These are phyloP conservation scores for Dysmachus trigonus DNA, from an alignment of 2,888 invertebrate species.

Conservation along the genomic window DNA sequence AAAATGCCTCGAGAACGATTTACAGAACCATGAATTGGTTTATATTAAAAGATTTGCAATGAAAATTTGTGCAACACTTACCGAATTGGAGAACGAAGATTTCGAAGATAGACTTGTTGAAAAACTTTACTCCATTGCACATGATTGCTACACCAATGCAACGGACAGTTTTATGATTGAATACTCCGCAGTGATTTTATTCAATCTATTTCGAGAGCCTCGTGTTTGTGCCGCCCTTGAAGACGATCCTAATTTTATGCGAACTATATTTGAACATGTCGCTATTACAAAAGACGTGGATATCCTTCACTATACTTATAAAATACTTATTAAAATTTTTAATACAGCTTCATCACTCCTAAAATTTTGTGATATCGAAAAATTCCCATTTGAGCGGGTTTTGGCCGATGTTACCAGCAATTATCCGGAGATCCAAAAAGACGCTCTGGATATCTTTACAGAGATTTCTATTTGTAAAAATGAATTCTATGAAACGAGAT, in stretches of 20 bases:
- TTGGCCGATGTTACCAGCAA: slow-evolving; percentile 3
- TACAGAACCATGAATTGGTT: slow-evolving; percentile 20
- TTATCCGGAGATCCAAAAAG: slow-evolving; percentile 18
- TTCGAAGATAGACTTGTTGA: background rate
- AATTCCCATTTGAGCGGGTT: slow-evolving; percentile 42
- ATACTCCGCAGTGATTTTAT: slow-evolving; percentile 37
- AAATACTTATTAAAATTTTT: slow-evolving; percentile 37
- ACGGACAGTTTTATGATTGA: slow-evolving; percentile 43
- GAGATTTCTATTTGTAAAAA: background rate
- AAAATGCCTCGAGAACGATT: slow-evolving; percentile 17
- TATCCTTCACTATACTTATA: slow-evolving; percentile 43
- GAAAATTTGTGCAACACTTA: slow-evolving; percentile 42
- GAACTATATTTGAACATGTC: background rate
- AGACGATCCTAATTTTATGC: background rate
- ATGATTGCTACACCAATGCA: background rate
- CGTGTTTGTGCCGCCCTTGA: slow-evolving; percentile 22
- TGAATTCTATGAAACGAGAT: background rate
- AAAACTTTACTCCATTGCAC: background rate
- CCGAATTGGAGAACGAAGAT: background rate
- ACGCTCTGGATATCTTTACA: background rate
- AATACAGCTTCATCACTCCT: background rate
- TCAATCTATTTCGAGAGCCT: slow-evolving; percentile 41
- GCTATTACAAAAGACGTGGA: background rate
- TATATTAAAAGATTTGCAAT: slow-evolving; percentile 45
- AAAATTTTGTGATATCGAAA: background rate